Percentiles rank a stretch among this genome's conserved stretches.
phyloP scores from a whole-genome alignment of 2,797 vertebrate genomes.

The Melanotaenia nigrans region DNA sequence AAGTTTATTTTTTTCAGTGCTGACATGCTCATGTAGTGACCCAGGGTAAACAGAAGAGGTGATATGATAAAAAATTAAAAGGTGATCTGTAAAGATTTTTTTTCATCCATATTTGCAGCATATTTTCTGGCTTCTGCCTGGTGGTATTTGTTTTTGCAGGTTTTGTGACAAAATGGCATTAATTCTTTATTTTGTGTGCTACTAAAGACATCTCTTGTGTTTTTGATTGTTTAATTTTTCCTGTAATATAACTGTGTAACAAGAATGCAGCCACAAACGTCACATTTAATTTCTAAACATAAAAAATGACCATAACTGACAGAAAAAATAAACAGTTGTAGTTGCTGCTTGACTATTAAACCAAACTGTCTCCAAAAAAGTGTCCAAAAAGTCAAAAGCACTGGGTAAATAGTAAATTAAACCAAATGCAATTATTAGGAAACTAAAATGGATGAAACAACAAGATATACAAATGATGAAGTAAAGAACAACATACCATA shows the following conservation, averaged over 20 bases:
- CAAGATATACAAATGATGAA: background rate
- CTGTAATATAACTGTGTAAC: background rate
- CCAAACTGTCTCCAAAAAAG: background rate
- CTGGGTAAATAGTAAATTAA: no score
- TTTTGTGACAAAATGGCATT: background rate
- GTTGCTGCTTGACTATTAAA: background rate
- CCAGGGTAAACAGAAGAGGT: no score
- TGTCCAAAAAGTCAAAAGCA: no score
- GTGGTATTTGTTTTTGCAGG: background rate
- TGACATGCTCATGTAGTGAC: no score
- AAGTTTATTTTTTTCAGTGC: background rate
- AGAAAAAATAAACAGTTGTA: background rate
- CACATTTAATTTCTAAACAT: conserved; percentile 20
- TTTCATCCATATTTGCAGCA: background rate
- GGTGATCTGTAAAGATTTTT: background rate
- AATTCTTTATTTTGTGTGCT: background rate
- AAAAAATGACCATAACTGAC: conserved; percentile 19
- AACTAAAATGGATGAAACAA: background rate
- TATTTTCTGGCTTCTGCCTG: background rate
- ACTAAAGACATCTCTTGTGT: background rate
- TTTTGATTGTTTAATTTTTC: background rate
- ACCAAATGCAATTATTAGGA: no score
- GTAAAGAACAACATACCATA: no score
- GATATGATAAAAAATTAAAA: background rate
- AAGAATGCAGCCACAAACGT: conserved; percentile 5